Percentiles rank a stretch among this genome's conserved stretches.
Conservation (phyloP, 2,797 vertebrate species). For the Sebastiscus tertius region DNA sequence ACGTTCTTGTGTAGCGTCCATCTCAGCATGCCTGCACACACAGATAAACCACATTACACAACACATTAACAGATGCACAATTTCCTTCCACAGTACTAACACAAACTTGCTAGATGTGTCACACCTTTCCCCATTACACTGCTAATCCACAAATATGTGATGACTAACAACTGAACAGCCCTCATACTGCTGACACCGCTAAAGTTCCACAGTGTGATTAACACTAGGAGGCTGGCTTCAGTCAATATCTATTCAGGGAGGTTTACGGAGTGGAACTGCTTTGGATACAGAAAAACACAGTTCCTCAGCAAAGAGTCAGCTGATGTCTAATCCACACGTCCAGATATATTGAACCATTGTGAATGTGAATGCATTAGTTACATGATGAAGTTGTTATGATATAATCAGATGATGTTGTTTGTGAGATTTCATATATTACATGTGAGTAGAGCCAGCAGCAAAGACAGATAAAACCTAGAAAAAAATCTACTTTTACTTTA, state of each 20-base stretch:
- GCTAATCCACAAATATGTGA: slow-evolving; percentile 8
- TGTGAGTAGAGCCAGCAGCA: neutral
- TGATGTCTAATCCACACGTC: neutral
- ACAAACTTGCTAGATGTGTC: slow-evolving; percentile 32
- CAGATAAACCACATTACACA: slow-evolving; percentile 13
- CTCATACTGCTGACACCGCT: slow-evolving; percentile 6
- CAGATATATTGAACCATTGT: neutral
- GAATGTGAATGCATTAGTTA: neutral
- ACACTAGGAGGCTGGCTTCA: neutral
- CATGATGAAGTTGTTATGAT: neutral
- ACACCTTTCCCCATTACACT: slow-evolving; percentile 2
- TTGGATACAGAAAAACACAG: neutral
- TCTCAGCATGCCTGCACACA: slow-evolving; percentile 89
- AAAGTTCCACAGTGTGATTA: slow-evolving; percentile 19
- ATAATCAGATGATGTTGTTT: neutral
- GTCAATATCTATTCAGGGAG: slow-evolving; percentile 6
- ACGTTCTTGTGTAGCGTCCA: slow-evolving; percentile 96
- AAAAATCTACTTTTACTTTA: neutral
- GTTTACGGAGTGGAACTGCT: neutral
- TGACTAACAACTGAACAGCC: slow-evolving; percentile 46
- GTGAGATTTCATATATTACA: neutral
- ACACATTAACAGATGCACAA: neutral
- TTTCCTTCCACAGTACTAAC: slow-evolving; percentile 42
- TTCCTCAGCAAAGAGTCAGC: neutral
- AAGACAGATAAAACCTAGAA: neutral